Evolutionary conservation across 2,888 invertebrate species (phyloP).

Genomic region (Cantharis rufa): DNA sequence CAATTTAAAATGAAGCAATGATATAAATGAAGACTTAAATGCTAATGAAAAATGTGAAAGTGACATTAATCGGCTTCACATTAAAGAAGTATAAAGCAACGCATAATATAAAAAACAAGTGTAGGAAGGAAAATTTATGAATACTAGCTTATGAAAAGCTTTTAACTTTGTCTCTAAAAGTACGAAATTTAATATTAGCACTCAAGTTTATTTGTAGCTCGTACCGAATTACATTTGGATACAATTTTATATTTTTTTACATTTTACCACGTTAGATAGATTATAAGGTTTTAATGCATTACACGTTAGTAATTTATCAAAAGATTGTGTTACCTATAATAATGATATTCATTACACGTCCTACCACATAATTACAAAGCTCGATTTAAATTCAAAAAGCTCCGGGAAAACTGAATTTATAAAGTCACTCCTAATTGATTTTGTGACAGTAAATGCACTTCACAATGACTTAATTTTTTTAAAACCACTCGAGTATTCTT

Average conservation of each 20-base stretch:
- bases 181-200: constrained; percentile 19
- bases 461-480: background rate
- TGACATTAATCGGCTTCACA: background rate
- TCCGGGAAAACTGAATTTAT: background rate
- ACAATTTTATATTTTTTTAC: background rate
- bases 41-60: background rate
- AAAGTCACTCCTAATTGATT: background rate
- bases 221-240: background rate
- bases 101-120: constrained; percentile 1
- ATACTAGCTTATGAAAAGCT: constrained; percentile 24
- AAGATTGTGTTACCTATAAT: constrained; percentile 12
- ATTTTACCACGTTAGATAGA: background rate
- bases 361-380: constrained; percentile 8
- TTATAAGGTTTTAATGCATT: constrained; percentile 18
- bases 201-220: constrained; percentile 7
- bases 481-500: constrained; percentile 4
- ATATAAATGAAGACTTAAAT: background rate
- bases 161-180: constrained; percentile 21
- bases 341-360: background rate
- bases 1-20: background rate
- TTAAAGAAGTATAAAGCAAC: constrained; percentile 1
- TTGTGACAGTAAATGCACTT: background rate
- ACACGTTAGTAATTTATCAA: constrained; percentile 17
- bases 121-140: constrained; percentile 17
- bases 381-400: constrained; percentile 1